phyloP scores from a whole-genome alignment of 2,113 vertebrate species.

The Fregetta grallaria region DNA sequence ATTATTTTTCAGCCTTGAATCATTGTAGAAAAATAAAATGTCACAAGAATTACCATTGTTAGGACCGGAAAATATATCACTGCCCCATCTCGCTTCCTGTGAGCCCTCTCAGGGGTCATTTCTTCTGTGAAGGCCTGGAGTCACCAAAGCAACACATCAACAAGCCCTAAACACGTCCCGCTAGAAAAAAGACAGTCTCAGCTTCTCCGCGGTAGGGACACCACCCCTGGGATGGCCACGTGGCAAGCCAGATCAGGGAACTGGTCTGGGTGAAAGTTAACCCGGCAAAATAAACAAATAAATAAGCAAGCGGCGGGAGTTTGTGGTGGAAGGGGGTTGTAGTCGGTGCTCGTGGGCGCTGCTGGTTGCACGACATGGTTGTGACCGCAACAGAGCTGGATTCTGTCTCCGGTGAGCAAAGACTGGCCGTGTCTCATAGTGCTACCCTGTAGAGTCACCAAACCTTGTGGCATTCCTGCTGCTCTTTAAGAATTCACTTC shows the following conservation, averaged over 20 bases:
- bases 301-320: accelerated
- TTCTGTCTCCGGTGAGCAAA: neutral
- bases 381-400: accelerated
- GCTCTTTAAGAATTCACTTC: neutral
- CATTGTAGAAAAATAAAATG: neutral
- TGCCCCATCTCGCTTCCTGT: neutral
- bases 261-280: neutral
- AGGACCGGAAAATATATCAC: neutral
- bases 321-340: neutral
- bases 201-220: neutral
- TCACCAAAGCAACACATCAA: neutral
- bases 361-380: accelerated
- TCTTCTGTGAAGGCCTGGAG: neutral
- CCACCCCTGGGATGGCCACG: too few relatives aligned
- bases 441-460: neutral
- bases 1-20: neutral
- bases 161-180: accelerated
- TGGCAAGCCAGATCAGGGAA: accelerated
- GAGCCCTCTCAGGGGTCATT: neutral
- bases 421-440: neutral
- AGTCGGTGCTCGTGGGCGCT: accelerated
- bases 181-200: neutral
- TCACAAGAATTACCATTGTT: neutral
- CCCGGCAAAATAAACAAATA: neutral
- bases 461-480: neutral